phyloP scores from a whole-genome alignment of 2,113 vertebrate species.

The Toxostoma redivivum region DNA sequence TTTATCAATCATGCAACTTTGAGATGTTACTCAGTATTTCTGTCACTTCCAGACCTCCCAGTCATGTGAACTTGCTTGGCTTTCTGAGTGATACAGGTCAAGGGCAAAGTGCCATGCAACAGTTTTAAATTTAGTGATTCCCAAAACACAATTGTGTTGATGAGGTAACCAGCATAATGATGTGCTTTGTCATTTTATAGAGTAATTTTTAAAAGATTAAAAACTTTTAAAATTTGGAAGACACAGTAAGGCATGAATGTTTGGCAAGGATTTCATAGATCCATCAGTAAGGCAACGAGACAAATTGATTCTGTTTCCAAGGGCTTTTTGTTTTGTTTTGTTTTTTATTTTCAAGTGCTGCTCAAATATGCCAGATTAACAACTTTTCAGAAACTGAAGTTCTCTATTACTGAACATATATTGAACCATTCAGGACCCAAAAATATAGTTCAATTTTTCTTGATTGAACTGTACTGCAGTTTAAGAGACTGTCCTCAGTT shows the following conservation, averaged over 20 bases:
- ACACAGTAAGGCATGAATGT: background rate
- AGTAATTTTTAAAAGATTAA: background rate
- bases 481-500: background rate
- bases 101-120: constrained; percentile 6
- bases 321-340: background rate
- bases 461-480: background rate
- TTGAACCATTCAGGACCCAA: background rate
- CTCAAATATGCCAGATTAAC: background rate
- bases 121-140: constrained; percentile 12
- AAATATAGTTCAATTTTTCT: background rate
- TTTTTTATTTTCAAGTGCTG: background rate
- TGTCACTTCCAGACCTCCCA: background rate
- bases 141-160: constrained; percentile 22
- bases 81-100: background rate
- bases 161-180: constrained; percentile 1
- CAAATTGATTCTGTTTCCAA: constrained; percentile 31
- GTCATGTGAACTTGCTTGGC: background rate
- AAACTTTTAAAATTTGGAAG: constrained; percentile 4
- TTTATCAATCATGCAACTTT: background rate
- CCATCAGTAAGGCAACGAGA: background rate
- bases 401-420: background rate
- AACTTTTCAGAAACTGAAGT: background rate
- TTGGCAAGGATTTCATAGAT: constrained; percentile 17
- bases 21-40: background rate
- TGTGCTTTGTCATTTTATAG: constrained; percentile 3